Evolutionary conservation across 2,888 invertebrate genomes (phyloP).

Genomic region (Conchocele bisecta): DNA sequence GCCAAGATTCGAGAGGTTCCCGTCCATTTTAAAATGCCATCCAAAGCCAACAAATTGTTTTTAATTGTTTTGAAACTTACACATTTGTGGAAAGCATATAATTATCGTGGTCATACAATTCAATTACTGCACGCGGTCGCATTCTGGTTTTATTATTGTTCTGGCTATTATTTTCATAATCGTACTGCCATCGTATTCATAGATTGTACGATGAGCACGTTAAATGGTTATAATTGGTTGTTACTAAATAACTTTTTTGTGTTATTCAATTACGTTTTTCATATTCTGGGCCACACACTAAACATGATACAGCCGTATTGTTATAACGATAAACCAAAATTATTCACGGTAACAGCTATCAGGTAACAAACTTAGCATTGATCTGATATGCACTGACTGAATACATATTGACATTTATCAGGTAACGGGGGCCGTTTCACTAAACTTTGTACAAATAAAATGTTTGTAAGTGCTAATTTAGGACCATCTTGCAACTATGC

Average conservation of each 20-base stretch:
- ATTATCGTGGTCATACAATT: constrained; percentile 46
- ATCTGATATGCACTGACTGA: too few relatives aligned
- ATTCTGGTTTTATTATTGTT: constrained; percentile 40
- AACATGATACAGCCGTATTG: constrained; percentile 33
- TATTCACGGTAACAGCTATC: neutral
- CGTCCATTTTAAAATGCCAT: constrained; percentile 29
- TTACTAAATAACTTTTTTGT: constrained; percentile 41
- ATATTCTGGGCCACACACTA: constrained; percentile 36
- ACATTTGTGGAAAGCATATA: constrained; percentile 49
- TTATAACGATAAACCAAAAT: neutral
- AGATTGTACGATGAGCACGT: constrained; percentile 35
- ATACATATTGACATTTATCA: too few relatives aligned
- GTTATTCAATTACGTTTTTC: constrained; percentile 44
- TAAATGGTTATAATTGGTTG: constrained; percentile 36
- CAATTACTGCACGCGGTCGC: constrained; percentile 37
- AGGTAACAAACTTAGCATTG: neutral
- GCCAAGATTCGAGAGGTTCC: constrained; percentile 14
- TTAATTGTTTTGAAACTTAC: constrained; percentile 50
- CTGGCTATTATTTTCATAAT: constrained; percentile 28
- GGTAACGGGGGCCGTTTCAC: too few relatives aligned
- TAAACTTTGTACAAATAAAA: too few relatives aligned
- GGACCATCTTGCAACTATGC: too few relatives aligned
- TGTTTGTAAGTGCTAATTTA: too few relatives aligned
- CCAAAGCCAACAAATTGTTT: constrained; percentile 53
- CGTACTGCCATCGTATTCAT: constrained; percentile 29